Evolutionary conservation across 2,797 vertebrate genomes (phyloP), one percentile per base, ranked within the genome.

Genomic region (Pelobates cultripes): DNA sequence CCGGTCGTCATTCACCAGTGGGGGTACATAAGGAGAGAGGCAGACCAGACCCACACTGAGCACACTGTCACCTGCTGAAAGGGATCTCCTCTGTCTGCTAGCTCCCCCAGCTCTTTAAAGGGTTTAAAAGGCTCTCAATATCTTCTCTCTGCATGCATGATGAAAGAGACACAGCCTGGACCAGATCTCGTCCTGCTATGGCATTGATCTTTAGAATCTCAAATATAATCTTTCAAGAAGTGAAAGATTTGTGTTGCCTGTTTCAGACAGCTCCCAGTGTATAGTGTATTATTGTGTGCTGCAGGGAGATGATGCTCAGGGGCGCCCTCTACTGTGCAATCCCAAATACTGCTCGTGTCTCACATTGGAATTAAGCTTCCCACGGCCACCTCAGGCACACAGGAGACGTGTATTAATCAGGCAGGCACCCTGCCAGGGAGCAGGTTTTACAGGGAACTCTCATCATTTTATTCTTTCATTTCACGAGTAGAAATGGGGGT

Each of bases 101-200:
- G 71, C 60, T 79, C 45, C 10, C 60, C 76, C 43, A 66, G 43
- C 57, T 17, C 77, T 80, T 61, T 44, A 68, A 78, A 74, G 78
- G 68, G 70, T 63, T 83, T 83, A 82, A 74, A 84, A 51, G 68
- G 75, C 74, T 74, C 10, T 42, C 81, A 67, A 69, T 76, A 10
- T 6, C 86, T 77, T 78, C 82, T 80, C 71, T 74, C 75, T 77
- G 74, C 68, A 75, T 44, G 63, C 67, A 79, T 74, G 51, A 60
- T 72, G 77, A n/a, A 51, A 51, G 73, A 5, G 63, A 51, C 43
- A 61, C 71, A 75, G 55, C 14, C 73, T 72, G 73, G 47, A 68
- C 73, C 76, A 60, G 57, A 53, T 75, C 73, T 41, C 13, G 45
- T 53, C 76, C 64, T 70, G 70, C 77, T 75, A 4, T 64, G 63